Percentiles rank a stretch among this genome's conserved stretches.
Conservation (phyloP, 2,113 vertebrate genomes). For the Furnarius figulus region DNA sequence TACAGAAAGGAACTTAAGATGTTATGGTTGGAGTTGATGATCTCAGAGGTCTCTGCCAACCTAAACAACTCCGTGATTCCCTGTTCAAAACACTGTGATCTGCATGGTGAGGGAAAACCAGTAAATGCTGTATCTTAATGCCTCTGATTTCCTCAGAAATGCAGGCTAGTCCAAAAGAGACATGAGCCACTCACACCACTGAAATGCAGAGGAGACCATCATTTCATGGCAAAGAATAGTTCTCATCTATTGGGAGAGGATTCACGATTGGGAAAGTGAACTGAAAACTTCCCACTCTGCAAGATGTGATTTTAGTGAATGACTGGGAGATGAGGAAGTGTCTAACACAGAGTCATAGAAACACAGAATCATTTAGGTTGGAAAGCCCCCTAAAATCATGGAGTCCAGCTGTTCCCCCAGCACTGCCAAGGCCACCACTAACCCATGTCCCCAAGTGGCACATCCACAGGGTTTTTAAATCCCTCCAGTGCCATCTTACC, state of each 20-base stretch:
- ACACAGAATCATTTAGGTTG: background rate
- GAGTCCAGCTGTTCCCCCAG: background rate
- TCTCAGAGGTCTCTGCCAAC: background rate
- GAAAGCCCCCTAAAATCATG: accelerated
- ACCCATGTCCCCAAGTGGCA: background rate
- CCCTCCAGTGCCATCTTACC: background rate
- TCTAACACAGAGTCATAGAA: background rate
- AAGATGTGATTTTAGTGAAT: background rate
- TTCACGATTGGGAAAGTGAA: background rate
- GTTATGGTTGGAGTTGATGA: background rate
- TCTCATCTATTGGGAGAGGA: background rate
- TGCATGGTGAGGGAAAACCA: background rate
- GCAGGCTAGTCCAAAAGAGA: background rate
- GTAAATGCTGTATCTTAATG: background rate
- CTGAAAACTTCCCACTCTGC: background rate
- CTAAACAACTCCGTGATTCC: background rate
- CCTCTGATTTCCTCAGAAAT: background rate
- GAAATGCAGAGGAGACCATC: background rate
- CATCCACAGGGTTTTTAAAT: background rate
- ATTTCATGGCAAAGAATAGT: background rate
- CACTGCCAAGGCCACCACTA: background rate
- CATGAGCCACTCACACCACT: background rate
- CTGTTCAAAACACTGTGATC: background rate
- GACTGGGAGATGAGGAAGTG: background rate
- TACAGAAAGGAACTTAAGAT: background rate